A percentile compares a stretch with the other conserved stretches of the same genome.
Evolutionary conservation across 2,888 invertebrate species (phyloP).

Genomic region (Agrochola litura): DNA sequence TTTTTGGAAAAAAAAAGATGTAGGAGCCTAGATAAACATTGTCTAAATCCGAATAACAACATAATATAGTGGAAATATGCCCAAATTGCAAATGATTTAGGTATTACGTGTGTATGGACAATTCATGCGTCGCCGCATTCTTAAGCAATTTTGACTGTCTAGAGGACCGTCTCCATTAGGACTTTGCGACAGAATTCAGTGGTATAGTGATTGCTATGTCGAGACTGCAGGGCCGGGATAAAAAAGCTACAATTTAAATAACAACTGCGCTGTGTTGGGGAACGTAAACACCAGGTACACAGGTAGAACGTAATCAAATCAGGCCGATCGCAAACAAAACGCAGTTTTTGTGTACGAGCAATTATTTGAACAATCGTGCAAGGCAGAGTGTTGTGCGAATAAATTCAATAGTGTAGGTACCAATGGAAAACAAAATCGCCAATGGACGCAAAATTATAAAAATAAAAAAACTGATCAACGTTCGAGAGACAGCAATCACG

Average conservation of each 20-base stretch:
- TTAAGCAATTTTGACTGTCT: too few species aligned
- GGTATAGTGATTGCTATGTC: too few species aligned
- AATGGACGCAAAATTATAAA: slow-evolving; percentile 8
- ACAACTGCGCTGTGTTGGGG: not conserved
- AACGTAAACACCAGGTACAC: not conserved
- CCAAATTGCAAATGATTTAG: too few species aligned
- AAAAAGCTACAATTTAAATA: not conserved
- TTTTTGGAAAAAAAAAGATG: too few species aligned
- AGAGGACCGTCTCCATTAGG: too few species aligned
- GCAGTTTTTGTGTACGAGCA: slow-evolving; percentile 2
- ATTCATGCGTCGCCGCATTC: too few species aligned
- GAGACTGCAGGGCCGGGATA: too few species aligned
- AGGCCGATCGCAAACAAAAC: slow-evolving; percentile 8
- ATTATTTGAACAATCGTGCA: slow-evolving; percentile 7
- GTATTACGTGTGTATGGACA: too few species aligned
- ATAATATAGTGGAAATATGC: too few species aligned
- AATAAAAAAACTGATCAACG: slow-evolving; percentile 26
- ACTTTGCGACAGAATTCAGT: too few species aligned
- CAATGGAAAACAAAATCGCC: not conserved
- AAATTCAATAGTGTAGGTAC: not conserved
- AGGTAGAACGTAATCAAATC: slow-evolving; percentile 19
- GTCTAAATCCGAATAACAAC: too few species aligned
- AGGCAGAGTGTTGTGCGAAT: not conserved
- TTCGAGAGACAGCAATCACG: slow-evolving; percentile 26
- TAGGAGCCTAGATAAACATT: too few species aligned